phyloP scores from a whole-genome alignment of 2,113 vertebrate genomes.

The Camelus bactrianus region DNA sequence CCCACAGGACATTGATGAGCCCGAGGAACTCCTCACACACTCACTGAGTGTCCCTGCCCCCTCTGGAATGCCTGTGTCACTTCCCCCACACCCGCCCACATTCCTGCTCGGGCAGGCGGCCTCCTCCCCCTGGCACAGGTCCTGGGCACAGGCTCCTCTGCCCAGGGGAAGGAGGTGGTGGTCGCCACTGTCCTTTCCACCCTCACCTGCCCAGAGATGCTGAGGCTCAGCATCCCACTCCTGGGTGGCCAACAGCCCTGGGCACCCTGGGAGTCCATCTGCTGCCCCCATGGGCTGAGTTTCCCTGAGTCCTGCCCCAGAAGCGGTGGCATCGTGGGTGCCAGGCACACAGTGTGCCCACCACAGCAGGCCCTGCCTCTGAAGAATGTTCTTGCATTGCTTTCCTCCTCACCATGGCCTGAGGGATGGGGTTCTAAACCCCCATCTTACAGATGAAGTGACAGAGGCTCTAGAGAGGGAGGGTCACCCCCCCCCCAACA shows the following conservation, averaged over 20 bases:
- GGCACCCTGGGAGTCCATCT: background rate
- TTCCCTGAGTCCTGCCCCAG: background rate
- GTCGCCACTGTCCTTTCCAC: background rate
- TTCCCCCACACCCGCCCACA: background rate
- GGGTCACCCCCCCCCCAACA: background rate
- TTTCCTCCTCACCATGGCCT: background rate
- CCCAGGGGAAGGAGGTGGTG: background rate
- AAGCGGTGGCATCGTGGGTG: background rate
- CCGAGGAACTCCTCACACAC: background rate
- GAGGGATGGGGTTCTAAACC: background rate
- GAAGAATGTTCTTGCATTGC: background rate
- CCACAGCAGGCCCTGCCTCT: accelerated
- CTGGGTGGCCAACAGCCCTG: no score
- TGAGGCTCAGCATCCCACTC: background rate
- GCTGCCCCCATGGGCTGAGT: background rate
- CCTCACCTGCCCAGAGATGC: background rate
- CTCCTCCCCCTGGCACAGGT: background rate
- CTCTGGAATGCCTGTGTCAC: slow-evolving; percentile 19
- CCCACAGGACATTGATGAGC: background rate
- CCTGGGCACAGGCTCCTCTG: background rate
- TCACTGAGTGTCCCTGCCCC: background rate
- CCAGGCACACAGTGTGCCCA: background rate
- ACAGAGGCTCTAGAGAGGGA: background rate
- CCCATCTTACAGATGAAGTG: background rate
- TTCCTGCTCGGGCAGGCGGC: background rate